Evolutionary conservation across 2,113 vertebrate genomes (phyloP), one percentile per base, ranked within the genome.

Genomic region (Oreochromis aureus): DNA sequence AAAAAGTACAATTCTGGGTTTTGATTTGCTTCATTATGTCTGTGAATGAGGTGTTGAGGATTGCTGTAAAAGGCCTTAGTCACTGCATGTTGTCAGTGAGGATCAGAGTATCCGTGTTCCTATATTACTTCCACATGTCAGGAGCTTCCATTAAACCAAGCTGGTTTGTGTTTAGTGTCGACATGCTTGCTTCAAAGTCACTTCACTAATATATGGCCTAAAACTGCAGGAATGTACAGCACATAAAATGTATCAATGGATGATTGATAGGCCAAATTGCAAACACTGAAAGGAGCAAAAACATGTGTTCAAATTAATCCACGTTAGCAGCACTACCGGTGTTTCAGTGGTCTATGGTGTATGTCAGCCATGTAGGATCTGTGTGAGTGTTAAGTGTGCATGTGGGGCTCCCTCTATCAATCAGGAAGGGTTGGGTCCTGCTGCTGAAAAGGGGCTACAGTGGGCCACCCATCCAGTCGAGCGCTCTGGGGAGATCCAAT

Each of bases 401-500:
- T 88, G 90, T 85, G 93, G 88, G 90, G 87, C 87, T 95, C 91
- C 93, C 90, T 87, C 95, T 92, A 95, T 97, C 95, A 96, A 96
- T 96, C 95, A 96, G 92, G 87, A 92, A 61, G 89, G 87, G 81
- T 87, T n/a, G 54, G 92, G 88, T 84, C 83, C 78, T 87, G 87
- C 91, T 95, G 95, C 94, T 97, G 96, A 96, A 95, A 96, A 93
- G 94, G 90, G 94, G 90, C 90, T 90, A 71, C 91, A 89, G 86
- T 46, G 87, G 96, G 95, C 96, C 96, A 97, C 96, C 96, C 96
- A 96, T 94, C 93, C 96, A 95, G 96, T 66, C 85, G 13, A 92
- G 91, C 91, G 88, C 95, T 94, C 90, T 85, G 95, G 94, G 95
- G 94, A 94, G 96, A 97, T 97, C 95, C 91, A 89, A 93, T 97